Evolutionary conservation across 2,888 invertebrate genomes (phyloP).

Genomic region (Glaucopsyche alexis): DNA sequence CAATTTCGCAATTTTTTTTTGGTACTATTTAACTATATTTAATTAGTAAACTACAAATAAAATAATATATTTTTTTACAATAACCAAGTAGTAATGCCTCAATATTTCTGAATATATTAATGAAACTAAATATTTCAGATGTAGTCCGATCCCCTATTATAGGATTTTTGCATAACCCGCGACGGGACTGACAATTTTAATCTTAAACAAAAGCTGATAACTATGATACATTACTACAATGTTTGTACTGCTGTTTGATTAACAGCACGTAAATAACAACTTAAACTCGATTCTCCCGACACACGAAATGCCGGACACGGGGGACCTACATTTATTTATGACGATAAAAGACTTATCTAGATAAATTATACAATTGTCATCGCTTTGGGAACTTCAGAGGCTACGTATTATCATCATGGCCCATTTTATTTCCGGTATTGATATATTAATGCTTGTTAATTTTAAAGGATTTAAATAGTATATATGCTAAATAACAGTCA

Average conservation of each 20-base stretch:
- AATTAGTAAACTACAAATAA: too few relatives aligned
- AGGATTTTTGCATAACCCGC: too few relatives aligned
- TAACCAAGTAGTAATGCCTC: too few relatives aligned
- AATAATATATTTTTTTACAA: too few relatives aligned
- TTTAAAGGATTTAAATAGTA: too few relatives aligned
- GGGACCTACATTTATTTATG: constrained; percentile 10
- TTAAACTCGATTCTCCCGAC: not conserved
- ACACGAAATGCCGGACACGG: not conserved
- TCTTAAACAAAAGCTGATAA: not conserved
- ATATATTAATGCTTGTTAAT: too few relatives aligned
- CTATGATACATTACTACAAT: constrained; percentile 1
- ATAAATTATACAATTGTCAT: constrained; percentile 1
- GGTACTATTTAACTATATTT: too few relatives aligned
- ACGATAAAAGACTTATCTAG: not conserved
- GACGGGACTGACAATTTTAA: not conserved
- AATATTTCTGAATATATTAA: too few relatives aligned
- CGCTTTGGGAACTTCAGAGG: not conserved
- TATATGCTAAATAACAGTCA: too few relatives aligned
- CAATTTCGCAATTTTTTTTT: too few relatives aligned
- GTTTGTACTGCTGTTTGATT: not conserved
- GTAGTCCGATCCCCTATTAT: too few relatives aligned
- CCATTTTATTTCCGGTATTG: not conserved
- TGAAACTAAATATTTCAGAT: too few relatives aligned
- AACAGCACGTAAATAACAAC: not conserved
- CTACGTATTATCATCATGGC: not conserved